Base-by-base conservation (phyloP, 2,113 vertebrate species). In the Protomyctophum bolini region DNA sequence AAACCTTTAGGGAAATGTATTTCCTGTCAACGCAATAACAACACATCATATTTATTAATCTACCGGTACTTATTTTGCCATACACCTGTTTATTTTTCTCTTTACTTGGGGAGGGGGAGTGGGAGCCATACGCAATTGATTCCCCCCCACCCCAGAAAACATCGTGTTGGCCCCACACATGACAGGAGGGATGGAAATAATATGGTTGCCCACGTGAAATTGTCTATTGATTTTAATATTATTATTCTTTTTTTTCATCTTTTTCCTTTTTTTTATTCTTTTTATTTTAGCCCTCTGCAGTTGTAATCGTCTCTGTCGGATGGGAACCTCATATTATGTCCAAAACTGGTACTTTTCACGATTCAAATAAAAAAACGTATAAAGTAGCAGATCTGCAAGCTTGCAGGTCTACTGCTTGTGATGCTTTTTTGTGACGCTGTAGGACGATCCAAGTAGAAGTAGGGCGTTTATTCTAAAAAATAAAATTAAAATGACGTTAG, bases 171-270 rank as follows among this genome's bases (percentile, higher is more conserved):
- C 50, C 50, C 15, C 67, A 72, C 69, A 67, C 10, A 58, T 66
- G 57, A 63, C 64, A 70, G 61, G 74, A 77, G 66, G 67, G 29
- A 75, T 79, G 80, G 69, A 87, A 86, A 86, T 81, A 70, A 82
- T 84, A 87, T 69, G 76, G 73, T 70, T 8, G 5, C 33, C 71
- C 59, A 79, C 75, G 75, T 86, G 73, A 86, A 84, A 91, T 88
- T 62, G 89, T 90, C 60, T 85, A 91, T 91, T 85, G 91, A 91
- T 93, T 89, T 86, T 21, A 21, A 1, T 21, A 21, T 21, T 21
- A 21, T 21, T 21, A 1, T 21, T 21, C 2, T 21, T 21, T 21
- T 21, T 21, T 21, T 48, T 21, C 21, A 21, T 21, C 21, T 21
- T 21, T 21, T 21, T 21, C 21, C 21, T 92, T 89, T 86, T 41